Evolutionary conservation across 2,113 vertebrate genomes (phyloP), one percentile per base, ranked within the genome.

Genomic region (Ophiodon elongatus): DNA sequence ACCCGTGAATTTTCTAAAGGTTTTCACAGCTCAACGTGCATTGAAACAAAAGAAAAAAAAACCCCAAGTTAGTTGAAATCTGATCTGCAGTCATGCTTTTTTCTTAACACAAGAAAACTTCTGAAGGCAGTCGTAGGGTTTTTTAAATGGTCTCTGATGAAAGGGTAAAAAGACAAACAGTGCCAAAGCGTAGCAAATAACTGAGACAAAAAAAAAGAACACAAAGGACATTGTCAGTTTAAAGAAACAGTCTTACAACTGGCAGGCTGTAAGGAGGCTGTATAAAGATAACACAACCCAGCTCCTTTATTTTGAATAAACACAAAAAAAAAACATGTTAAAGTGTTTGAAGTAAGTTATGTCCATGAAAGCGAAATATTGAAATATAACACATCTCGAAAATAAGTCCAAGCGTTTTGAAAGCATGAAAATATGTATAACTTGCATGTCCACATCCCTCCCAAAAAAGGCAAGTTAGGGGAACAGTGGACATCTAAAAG

Each of bases 181-280:
- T 73, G 80, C 74, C 57, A 81, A n/a, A 86, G 47, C 14, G 70
- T 35, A 73, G 37, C 3, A 37, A 82, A 1, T 29, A 29, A 62
- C 35, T 29, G 23, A 33, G 71, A 79, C n/a, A 76, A 54, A 80
- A 45, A 45, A 45, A 15, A 45, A 45, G 43, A 79, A 80, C 29
- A 80, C n/a, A 64, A 72, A 54, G 9, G 8, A 23, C 9, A 6
- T 33, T 5, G 31, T 80, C 69, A 80, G 31, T 79, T 83, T 75
- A 63, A 8, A 76, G 73, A 79, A 73, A 45, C 27, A 15, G 35
- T 33, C 33, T 78, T 73, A 69, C 80, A 47, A 35, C 45, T 76
- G 80, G 80, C 68, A 71, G 71, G 52, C 57, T 75, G 6, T 43
- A 17, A 25, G 43, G 9, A 80, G 35, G 37, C 50, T 54, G n/a